A percentile compares a stretch with the other conserved stretches of the same genome.
Evolutionary conservation across 2,888 invertebrate species (phyloP).

Genomic region (Amblyteles armatorius): DNA sequence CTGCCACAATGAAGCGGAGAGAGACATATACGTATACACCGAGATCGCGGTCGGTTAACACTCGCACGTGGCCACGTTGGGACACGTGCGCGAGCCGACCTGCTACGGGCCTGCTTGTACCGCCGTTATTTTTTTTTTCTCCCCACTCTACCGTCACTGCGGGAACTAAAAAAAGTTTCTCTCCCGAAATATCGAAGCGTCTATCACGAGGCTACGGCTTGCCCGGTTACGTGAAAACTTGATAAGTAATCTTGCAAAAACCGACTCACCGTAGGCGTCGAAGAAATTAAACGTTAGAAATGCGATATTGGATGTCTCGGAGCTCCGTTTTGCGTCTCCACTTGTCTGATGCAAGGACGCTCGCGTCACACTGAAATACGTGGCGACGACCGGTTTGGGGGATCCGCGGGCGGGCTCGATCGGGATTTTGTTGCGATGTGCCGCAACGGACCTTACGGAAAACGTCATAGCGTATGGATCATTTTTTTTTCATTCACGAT

Average conservation of each 20-base stretch:
- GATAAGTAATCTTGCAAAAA: neutral
- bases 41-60: neutral
- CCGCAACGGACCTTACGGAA: neutral
- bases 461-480: neutral
- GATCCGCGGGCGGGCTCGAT: neutral
- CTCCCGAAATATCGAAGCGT: neutral
- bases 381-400: conserved; percentile 60
- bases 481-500: neutral
- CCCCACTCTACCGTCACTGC: neutral
- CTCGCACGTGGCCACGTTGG: conserved; percentile 14
- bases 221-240: neutral
- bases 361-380: conserved; percentile 59
- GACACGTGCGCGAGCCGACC: conserved; percentile 7
- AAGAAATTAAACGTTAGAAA: neutral
- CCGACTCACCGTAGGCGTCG: neutral
- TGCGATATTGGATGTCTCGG: neutral
- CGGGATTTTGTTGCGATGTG: neutral
- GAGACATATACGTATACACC: neutral
- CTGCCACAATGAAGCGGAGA: neutral
- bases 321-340: neutral
- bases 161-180: neutral
- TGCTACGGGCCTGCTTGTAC: neutral
- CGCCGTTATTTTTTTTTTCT: neutral
- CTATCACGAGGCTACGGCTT: neutral
- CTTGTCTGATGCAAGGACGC: conserved; percentile 47